phyloP scores from a whole-genome alignment of 2,888 invertebrate genomes.

The Spodoptera littoralis region DNA sequence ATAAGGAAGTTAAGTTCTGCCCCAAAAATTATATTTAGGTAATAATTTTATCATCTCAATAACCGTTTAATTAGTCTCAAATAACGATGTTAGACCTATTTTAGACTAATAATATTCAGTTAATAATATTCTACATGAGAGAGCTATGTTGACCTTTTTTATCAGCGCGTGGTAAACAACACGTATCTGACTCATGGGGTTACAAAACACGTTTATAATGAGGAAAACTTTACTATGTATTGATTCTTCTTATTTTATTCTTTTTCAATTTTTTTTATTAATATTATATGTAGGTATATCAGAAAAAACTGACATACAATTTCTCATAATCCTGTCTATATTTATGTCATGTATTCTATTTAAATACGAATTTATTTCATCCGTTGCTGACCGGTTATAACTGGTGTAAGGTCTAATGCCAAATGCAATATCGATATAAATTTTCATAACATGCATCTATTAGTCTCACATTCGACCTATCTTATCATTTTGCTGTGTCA shows the following conservation, averaged over 20 bases:
- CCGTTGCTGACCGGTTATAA: slow-evolving; percentile 1
- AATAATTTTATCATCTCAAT: slow-evolving; percentile 5
- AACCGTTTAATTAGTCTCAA: slow-evolving; percentile 4
- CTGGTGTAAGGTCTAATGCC: slow-evolving; percentile 15
- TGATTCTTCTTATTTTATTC: neutral
- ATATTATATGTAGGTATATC: no score
- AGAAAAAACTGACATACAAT: no score
- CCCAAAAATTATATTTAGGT: neutral
- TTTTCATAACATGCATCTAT: no score
- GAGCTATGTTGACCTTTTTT: slow-evolving; percentile 18
- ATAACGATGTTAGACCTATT: neutral
- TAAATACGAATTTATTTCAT: neutral
- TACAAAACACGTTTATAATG: neutral
- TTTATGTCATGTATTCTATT: no score
- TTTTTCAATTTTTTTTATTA: no score
- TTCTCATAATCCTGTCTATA: no score
- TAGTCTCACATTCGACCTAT: no score
- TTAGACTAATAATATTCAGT: slow-evolving; percentile 10
- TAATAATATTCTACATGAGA: slow-evolving; percentile 10
- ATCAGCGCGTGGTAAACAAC: slow-evolving; percentile 21
- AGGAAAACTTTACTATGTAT: neutral
- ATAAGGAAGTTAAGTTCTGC: no score
- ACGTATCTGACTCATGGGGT: neutral
- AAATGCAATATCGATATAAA: neutral
- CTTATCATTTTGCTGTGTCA: no score